Conservation (phyloP, 1,140 invertebrate species). For the Belonocnema kinseyi region DNA sequence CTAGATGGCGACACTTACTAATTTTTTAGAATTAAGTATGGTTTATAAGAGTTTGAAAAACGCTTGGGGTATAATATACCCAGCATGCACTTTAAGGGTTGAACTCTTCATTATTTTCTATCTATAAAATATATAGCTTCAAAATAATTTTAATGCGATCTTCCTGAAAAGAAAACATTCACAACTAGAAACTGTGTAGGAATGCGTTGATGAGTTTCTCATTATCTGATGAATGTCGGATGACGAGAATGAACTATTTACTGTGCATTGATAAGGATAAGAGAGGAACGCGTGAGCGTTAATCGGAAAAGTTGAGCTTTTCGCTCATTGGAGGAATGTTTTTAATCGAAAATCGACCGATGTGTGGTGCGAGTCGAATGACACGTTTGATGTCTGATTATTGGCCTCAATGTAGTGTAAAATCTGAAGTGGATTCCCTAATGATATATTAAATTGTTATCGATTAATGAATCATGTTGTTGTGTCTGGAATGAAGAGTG, state of each 20-base stretch:
- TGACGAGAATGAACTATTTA: background rate
- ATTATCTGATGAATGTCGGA: no score
- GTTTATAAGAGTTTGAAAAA: no score
- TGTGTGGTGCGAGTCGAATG: conserved; percentile 33
- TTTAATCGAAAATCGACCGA: conserved; percentile 43
- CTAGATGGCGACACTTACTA: no score
- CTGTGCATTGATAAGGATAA: conserved; percentile 3
- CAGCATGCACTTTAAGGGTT: no score
- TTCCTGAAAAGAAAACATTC: no score
- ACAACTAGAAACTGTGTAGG: no score
- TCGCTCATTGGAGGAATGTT: conserved; percentile 26
- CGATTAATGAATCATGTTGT: conserved; percentile 1
- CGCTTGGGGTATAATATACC: no score
- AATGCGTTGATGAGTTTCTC: no score
- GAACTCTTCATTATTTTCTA: no score
- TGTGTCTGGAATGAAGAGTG: background rate
- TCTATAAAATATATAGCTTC: no score
- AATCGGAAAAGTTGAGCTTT: conserved; percentile 10
- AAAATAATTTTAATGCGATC: no score
- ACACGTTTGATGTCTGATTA: background rate
- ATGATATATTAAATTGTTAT: background rate
- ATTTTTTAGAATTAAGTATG: no score
- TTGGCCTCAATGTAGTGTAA: background rate
- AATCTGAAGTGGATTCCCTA: background rate
- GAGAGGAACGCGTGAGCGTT: background rate